phyloP scores from a whole-genome alignment of 2,113 vertebrate species.

The Colistium nudipinnis region DNA sequence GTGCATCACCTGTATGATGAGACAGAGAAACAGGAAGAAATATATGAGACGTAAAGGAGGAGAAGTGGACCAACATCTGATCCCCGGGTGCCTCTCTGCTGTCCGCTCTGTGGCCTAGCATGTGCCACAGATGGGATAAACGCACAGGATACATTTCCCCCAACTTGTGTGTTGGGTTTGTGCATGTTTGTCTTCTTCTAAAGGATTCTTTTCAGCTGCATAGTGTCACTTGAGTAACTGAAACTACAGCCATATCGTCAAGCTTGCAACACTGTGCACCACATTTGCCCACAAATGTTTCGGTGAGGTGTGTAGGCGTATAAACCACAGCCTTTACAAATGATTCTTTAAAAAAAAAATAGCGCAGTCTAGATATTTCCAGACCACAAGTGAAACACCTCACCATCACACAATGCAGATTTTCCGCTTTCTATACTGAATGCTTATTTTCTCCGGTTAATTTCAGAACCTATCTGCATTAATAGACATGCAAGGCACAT shows the following conservation, averaged over 20 bases:
- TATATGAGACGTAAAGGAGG: constrained; percentile 24
- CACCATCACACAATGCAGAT: constrained; percentile 8
- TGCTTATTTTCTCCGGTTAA: neutral
- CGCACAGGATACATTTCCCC: no score
- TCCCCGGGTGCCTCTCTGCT: no score
- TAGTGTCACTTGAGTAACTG: constrained; percentile 33
- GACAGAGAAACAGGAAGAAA: constrained; percentile 27
- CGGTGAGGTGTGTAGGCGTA: constrained; percentile 58
- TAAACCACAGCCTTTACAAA: constrained; percentile 64
- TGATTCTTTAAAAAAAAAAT: constrained; percentile 22
- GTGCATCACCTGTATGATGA: constrained; percentile 60
- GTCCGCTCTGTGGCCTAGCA: no score
- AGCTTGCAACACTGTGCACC: constrained; percentile 27
- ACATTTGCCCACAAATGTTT: constrained; percentile 70
- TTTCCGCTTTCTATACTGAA: neutral
- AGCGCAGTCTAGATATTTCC: constrained; percentile 22
- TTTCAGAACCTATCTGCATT: no score
- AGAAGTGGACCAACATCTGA: no score
- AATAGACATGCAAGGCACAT: no score
- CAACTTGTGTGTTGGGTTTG: no score
- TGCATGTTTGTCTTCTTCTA: no score
- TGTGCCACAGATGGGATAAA: no score
- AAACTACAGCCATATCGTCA: constrained; percentile 56
- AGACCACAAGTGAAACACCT: constrained; percentile 35
- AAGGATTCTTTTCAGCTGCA: constrained; percentile 1